Evolutionary conservation across 1,140 invertebrate species (phyloP).

Genomic region (Aphis gossypii): DNA sequence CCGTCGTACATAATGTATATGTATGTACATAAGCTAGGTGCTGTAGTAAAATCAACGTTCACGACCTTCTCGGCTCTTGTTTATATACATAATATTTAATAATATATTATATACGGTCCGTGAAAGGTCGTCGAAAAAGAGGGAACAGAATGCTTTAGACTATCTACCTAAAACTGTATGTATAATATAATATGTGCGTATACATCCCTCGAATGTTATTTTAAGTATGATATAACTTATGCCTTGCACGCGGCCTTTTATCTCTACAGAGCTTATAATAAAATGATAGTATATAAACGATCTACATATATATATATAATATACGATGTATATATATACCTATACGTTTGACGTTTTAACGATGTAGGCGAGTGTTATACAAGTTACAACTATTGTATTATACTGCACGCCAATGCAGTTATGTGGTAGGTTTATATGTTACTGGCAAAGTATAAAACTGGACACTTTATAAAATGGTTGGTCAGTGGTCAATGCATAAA

Average conservation of each 20-base stretch:
- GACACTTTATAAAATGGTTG: no score
- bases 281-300: not conserved
- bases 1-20: not conserved
- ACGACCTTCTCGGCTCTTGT: not conserved
- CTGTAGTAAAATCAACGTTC: not conserved
- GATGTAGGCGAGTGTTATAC: not conserved
- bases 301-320: not conserved
- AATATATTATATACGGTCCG: not conserved
- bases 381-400: not conserved
- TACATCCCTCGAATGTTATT: conserved; percentile 9
- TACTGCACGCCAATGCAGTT: no score
- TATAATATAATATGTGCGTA: not conserved
- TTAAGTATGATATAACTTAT: conserved; percentile 18
- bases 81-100: not conserved
- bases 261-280: not conserved
- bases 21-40: not conserved
- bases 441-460: no score
- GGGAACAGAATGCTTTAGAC: not conserved
- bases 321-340: not conserved
- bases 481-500: no score
- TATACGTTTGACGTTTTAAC: not conserved
- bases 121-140: not conserved
- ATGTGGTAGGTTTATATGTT: no score
- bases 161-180: not conserved
- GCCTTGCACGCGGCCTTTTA: not conserved